Evolutionary conservation across 2,888 invertebrate species (phyloP).

Genomic region (Idaea biselata): DNA sequence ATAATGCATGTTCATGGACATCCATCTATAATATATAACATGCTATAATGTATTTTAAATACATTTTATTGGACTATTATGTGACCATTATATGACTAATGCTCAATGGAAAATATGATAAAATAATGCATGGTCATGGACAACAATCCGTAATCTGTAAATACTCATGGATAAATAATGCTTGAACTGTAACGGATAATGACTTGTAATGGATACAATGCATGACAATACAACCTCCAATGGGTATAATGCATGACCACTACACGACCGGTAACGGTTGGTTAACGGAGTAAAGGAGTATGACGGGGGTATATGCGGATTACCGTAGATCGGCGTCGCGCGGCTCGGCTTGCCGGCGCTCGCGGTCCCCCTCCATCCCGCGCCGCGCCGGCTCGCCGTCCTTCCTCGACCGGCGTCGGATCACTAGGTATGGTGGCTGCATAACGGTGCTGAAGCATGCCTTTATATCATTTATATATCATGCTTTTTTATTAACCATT

Average conservation of each 20-base stretch:
- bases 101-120: too few species aligned
- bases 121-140: too few species aligned
- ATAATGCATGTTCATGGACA: constrained; percentile 23
- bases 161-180: too few species aligned
- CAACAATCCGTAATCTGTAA: too few species aligned
- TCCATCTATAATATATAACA: neutral
- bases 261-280: constrained; percentile 8
- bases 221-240: too few species aligned
- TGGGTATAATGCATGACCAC: neutral
- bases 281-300: constrained; percentile 53
- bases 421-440: constrained; percentile 89
- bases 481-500: neutral
- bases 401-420: constrained; percentile 94
- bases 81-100: too few species aligned
- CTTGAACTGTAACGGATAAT: too few species aligned
- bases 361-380: constrained; percentile 92
- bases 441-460: neutral
- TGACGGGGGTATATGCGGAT: constrained; percentile 79
- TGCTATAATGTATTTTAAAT: too few species aligned
- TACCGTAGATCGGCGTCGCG: constrained; percentile 72
- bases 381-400: constrained; percentile 95
- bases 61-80: too few species aligned
- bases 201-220: too few species aligned
- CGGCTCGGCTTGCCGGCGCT: constrained; percentile 78
- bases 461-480: neutral